Evolutionary conservation across 2,797 vertebrate genomes (phyloP).

Genomic region (Erethizon dorsatum): DNA sequence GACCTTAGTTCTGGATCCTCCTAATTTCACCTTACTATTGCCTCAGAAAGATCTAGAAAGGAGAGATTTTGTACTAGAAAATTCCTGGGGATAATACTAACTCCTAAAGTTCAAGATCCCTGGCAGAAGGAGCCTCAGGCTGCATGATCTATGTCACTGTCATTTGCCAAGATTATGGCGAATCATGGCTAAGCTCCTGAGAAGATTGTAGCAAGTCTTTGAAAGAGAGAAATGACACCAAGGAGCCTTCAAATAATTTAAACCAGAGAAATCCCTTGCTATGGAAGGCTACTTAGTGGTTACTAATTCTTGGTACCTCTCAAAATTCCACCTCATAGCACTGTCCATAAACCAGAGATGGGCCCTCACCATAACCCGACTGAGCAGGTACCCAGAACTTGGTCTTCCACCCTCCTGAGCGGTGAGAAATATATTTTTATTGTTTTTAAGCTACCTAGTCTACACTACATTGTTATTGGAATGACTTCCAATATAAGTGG

Average conservation of each 20-base stretch:
- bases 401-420: background rate
- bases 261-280: background rate
- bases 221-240: background rate
- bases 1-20: background rate
- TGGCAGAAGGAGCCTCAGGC: background rate
- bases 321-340: background rate
- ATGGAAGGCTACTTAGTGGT: background rate
- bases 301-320: background rate
- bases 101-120: background rate
- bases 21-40: conserved; percentile 25
- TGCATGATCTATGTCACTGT: background rate
- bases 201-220: background rate
- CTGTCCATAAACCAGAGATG: background rate
- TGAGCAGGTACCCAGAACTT: background rate
- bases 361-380: background rate
- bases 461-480: background rate
- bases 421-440: background rate
- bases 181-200: background rate
- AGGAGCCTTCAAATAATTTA: background rate
- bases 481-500: no score
- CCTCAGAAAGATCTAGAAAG: background rate
- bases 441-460: background rate
- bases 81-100: background rate
- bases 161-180: background rate
- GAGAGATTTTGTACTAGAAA: conserved; percentile 21